Evolutionary conservation across 2,888 invertebrate species (phyloP).

Genomic region (Apeira syringaria): DNA sequence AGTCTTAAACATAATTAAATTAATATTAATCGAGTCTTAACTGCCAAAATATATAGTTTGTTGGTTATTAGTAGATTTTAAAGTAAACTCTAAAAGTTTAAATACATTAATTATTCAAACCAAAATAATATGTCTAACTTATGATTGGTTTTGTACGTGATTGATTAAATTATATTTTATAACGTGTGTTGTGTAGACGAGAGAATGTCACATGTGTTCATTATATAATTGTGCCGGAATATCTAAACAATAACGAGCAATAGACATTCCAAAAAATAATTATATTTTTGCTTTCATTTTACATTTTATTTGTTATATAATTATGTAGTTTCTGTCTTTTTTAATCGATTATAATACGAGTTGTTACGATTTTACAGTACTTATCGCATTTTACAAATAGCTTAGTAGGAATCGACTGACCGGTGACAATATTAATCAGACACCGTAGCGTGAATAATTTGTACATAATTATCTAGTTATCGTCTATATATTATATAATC

Average conservation of each 20-base stretch:
- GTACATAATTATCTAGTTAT: neutral
- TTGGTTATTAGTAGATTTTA: slow-evolving; percentile 35
- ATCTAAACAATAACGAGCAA: slow-evolving; percentile 38
- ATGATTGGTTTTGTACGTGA: slow-evolving; percentile 32
- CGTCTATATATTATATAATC: too few relatives aligned
- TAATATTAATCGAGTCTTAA: slow-evolving; percentile 28
- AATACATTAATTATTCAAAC: slow-evolving; percentile 38
- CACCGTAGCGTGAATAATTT: neutral
- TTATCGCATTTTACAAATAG: slow-evolving; percentile 59
- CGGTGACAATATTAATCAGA: slow-evolving; percentile 67
- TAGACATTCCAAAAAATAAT: slow-evolving; percentile 54
- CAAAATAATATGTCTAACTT: slow-evolving; percentile 34
- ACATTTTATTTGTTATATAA: slow-evolving; percentile 5
- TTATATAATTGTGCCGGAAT: slow-evolving; percentile 20
- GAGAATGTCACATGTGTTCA: slow-evolving; percentile 14
- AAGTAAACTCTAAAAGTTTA: slow-evolving; percentile 35
- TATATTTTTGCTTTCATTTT: slow-evolving; percentile 12
- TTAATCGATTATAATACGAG: slow-evolving; percentile 4
- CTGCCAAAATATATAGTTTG: slow-evolving; percentile 37
- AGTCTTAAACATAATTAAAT: slow-evolving; percentile 26
- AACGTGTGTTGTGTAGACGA: slow-evolving; percentile 31
- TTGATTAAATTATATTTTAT: slow-evolving; percentile 32
- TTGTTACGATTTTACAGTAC: slow-evolving; percentile 49
- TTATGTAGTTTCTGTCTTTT: slow-evolving; percentile 4
- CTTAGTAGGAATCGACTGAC: slow-evolving; percentile 69